Evolutionary conservation across 1,140 invertebrate genomes (phyloP), one percentile per base, ranked within the genome.

Genomic region (Drosophila lacteicornis): DNA sequence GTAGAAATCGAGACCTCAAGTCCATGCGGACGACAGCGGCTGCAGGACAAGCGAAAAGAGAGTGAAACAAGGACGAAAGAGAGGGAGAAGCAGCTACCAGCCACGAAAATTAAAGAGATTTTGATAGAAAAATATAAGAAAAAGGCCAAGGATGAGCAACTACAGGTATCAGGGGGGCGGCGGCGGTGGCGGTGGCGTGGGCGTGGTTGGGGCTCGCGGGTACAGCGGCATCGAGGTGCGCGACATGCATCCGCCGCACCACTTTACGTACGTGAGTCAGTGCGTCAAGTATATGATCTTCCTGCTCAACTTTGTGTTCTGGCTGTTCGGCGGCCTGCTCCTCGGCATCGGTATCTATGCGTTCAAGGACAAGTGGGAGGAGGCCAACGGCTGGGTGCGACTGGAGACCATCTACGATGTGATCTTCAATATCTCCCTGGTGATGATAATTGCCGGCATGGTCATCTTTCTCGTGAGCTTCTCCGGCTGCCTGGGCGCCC

Each of bases 231-330:
- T 74, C 11, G 70, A 74, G 38, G 33, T 74, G 38, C 67, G 40
- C 15, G 92, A 92, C 83, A 94, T 94, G 93, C 94, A 95, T 91
- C 92, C 94, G 38, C 93, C 94, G 40, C 93, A 94, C 46, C 94
- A 94, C 78, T 95, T 94, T 78, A 95, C 94, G n/a, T 93, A 92
- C 40, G 92, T 92, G 50, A 98, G 96, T 91, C 96, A 97, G 19
- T 98, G 97, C 93, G 96, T 98, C 17, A 98, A 98, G 93, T 98
- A 98, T 92, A 96, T 97, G 94, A 97, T 98, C 93, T 98, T 98
- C 93, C 94, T 98, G 91, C 94, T 98, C 68, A 98, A 98, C 94
- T 98, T 98, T 92, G 94, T 98, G 76, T 98, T 98, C 93, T 98
- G 97, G 97, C 93, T 98, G 25, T 95, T 97, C 3, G 68, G 98